Conservation (phyloP, 2,113 vertebrate genomes). For the Poecilia latipinna region DNA sequence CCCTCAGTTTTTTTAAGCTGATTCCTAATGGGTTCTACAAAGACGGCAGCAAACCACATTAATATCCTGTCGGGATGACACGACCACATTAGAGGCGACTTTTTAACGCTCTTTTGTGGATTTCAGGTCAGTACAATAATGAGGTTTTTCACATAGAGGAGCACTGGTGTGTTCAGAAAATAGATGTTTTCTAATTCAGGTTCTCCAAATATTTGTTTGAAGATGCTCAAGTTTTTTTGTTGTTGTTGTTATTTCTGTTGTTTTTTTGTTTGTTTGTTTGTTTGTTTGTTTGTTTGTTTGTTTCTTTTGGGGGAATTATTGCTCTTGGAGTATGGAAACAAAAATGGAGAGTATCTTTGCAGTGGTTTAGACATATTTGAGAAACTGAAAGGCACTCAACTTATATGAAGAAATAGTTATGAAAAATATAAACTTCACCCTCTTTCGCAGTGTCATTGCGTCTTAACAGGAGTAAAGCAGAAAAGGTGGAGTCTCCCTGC, state of each 20-base stretch:
- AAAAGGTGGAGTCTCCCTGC: conserved; percentile 46
- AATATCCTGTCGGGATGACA: conserved; percentile 61
- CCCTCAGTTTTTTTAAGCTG: conserved; percentile 37
- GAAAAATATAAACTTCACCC: conserved; percentile 74
- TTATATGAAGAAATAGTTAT: conserved; percentile 68
- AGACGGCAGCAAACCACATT: conserved; percentile 71
- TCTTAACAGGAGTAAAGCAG: conserved; percentile 67
- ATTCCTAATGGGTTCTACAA: conserved; percentile 74
- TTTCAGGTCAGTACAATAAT: conserved; percentile 48
- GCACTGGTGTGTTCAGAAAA: conserved; percentile 49
- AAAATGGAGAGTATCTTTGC: conserved; percentile 49
- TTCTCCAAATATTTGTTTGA: conserved; percentile 13
- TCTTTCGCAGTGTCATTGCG: conserved; percentile 77
- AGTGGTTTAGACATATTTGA: conserved; percentile 63
- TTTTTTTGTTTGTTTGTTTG: no score
- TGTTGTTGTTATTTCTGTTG: neutral
- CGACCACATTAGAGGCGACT: conserved; percentile 63
- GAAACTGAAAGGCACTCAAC: conserved; percentile 69
- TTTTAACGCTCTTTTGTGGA: conserved; percentile 44
- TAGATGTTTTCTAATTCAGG: conserved; percentile 56
- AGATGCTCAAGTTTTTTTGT: conserved; percentile 35
- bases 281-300: no score
- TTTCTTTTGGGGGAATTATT: conserved; percentile 38
- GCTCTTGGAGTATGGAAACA: conserved; percentile 38
- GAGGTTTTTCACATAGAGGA: conserved; percentile 27